Evolutionary conservation across 30 jellyfish, hydroid and myxozoan species (phyloP).

Genomic region (Euphysa ruthae): DNA sequence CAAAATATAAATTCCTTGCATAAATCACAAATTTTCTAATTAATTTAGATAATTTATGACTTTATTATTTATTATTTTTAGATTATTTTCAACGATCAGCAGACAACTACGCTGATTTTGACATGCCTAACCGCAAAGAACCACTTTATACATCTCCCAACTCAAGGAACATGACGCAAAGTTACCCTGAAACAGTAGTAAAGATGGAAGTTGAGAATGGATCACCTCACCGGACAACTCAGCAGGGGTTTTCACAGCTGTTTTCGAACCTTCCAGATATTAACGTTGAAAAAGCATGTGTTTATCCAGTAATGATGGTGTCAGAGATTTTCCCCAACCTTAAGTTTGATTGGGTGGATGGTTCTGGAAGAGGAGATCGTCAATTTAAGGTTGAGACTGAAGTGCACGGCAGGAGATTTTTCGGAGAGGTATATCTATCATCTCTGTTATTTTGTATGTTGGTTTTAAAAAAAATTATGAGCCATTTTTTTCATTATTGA

Average conservation of each 20-base stretch:
- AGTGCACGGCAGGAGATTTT: conserved; percentile 35
- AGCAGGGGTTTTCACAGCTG: conserved; percentile 18
- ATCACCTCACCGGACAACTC: conserved; percentile 5
- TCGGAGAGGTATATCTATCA: conserved; percentile 28
- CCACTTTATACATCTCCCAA: background rate
- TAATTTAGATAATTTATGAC: too few relatives aligned
- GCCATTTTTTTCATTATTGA: too few relatives aligned
- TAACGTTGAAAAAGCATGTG: conserved; percentile 47
- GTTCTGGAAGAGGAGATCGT: conserved; percentile 30
- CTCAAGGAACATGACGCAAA: too few relatives aligned
- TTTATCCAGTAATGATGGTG: conserved; percentile 65
- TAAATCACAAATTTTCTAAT: too few relatives aligned
- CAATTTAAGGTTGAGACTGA: conserved; percentile 45
- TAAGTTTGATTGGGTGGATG: conserved; percentile 44
- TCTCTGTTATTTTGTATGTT: background rate
- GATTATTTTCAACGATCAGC: too few relatives aligned
- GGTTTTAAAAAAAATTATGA: too few relatives aligned
- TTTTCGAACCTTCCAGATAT: conserved; percentile 29
- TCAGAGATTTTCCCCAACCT: conserved; percentile 66
- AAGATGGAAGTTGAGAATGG: background rate
- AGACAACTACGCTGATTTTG: background rate
- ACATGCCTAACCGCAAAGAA: background rate
- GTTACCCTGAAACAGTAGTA: too few relatives aligned
- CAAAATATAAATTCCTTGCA: too few relatives aligned
- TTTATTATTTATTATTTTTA: too few relatives aligned